Evolutionary conservation across 2,113 vertebrate species (phyloP), one percentile per base, ranked within the genome.

Genomic region (Anoura caudifer): DNA sequence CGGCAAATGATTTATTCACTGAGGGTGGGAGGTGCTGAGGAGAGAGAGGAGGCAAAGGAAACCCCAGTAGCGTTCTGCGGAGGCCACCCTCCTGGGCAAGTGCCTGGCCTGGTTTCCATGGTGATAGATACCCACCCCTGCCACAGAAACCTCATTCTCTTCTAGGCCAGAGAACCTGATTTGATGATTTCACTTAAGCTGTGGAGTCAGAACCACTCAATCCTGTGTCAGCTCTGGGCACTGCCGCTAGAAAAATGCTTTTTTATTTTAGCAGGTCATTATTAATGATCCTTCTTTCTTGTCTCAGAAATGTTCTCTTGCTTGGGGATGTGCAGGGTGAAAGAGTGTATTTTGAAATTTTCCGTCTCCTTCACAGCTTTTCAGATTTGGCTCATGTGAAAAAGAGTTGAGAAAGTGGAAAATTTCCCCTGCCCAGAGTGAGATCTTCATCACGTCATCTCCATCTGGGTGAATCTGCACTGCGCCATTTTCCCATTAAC

Each of bases 181-280:
- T 2, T 84, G 83, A 83, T 95, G 38, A 56, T 88, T 52, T 92
- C 45, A 7, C 52, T 33, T 72, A 69, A 83, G 77, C 63, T 28
- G 9, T 69, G 45, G 70, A 83, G 50, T 93, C 83, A 73, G 54
- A 95, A 56, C 3, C 61, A 63, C 26, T 86, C 59, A 45, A 33
- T 81, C 47, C 67, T 45, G 15, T 88, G 94, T 94, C 96, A 94
- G 83, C 80, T 95, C 83, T 47, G 82, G 75, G 87, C 84, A 75
- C 56, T 87, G 92, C 50, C 59, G 92, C 90, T 83, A 96, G 96
- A 94, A 95, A 94, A 92, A 92, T 75, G 54, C 45, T 73, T 91
- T 96, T 96, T 94, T 90, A 82, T 89, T 94, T 97, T 92, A 96
- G 94, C 70, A 95, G 94, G 70, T 76, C 41, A 54, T 96, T 95